These are phyloP conservation scores for Drosophila santomea DNA, from an alignment of 1,140 invertebrate species.

Conservation along the genomic window DNA sequence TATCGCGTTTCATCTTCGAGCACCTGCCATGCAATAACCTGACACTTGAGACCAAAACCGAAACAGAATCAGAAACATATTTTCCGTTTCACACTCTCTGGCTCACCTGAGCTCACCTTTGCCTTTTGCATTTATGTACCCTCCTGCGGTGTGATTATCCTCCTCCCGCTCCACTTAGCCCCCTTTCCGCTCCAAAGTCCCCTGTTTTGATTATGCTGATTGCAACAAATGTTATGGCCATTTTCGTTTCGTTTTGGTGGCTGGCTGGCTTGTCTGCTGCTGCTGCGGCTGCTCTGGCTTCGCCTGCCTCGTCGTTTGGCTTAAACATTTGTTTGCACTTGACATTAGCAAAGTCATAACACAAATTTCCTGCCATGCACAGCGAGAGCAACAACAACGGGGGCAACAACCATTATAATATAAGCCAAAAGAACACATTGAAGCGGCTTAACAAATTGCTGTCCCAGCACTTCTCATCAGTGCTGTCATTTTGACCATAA, in stretches of 20 bases:
- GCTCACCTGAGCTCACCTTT: conserved; percentile 4
- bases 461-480: conserved; percentile 17
- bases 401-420: conserved; percentile 44
- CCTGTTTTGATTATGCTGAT: conserved; percentile 80
- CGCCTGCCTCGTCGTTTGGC: conserved; percentile 22
- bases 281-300: conserved; percentile 1
- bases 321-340: conserved; percentile 79
- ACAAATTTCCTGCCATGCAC: conserved; percentile 73
- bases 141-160: conserved; percentile 35
- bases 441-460: conserved; percentile 67
- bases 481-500: conserved; percentile 8
- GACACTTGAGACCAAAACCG: conserved; percentile 47
- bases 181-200: conserved; percentile 7
- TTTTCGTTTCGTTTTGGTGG: conserved; percentile 4
- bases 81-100: conserved; percentile 43
- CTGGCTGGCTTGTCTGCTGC: not conserved
- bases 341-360: conserved; percentile 81
- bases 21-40: conserved; percentile 42
- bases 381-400: conserved; percentile 32
- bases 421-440: conserved; percentile 20
- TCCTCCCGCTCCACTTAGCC: not conserved
- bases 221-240: conserved; percentile 69
- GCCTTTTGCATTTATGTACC: conserved; percentile 2
- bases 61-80: conserved; percentile 48
- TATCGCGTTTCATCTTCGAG: conserved; percentile 43